Evolutionary conservation across 2,888 invertebrate genomes (phyloP), one percentile per base, ranked within the genome.

Genomic region (Xylophagus ater): DNA sequence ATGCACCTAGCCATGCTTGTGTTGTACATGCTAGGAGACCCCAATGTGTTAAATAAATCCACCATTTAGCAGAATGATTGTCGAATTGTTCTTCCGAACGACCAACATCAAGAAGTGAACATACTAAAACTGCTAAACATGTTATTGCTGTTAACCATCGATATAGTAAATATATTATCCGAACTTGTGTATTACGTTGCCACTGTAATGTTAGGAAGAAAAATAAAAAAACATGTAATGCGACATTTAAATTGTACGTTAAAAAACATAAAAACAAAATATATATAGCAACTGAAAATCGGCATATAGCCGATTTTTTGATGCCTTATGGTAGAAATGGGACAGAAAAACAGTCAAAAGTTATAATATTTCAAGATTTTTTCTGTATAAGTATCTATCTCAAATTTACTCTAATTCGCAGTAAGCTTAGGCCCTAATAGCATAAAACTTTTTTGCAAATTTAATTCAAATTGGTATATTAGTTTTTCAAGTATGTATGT

Each of bases 21-120:
- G 57, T 51, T 3, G 65, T 61, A 47, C 65, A 64, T 23, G 60
- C 60, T 23, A 65, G 51, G 36, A 65, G 49, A 1, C 64, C 65
- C 65, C 65, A 65, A 46, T 65, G 62, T 38, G 65, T 65, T 42
- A 65, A 47, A 45, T 65, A 65, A 40, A 65, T 65, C 65, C 65
- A 65, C 65, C 65, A 65, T 50, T 65, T 65, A 45, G 63, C 63
- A 45, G 64, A 62, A 49, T 65, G 65, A 48, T 64, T 58, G 50
- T 65, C 65, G 42, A 55, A 60, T 26, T 60, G 65, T 46, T 63
- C 63, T 23, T 65, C 65, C n/a, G 62, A 57, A 15, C 63, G 61
- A 7, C 65, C 65, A 39, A 65, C 59, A 46, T 65, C 65, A 44
- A 65, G 53, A 30, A 62, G 49, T 17, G 65, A 65, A 49, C 65